Base-by-base conservation (phyloP, 2,113 vertebrate genomes). In the Dicentrarchus labrax region DNA sequence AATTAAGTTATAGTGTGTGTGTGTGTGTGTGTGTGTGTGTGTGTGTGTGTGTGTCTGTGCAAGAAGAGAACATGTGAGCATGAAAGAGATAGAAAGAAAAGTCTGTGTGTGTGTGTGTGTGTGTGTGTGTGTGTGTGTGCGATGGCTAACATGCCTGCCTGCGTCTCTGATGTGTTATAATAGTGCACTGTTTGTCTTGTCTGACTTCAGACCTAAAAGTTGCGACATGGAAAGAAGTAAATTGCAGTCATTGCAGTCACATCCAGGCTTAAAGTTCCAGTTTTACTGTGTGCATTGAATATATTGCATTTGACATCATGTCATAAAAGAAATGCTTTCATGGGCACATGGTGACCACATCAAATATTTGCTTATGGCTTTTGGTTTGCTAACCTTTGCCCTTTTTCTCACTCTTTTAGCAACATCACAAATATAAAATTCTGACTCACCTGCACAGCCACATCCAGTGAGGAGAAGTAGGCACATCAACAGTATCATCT, bases 371-470 rank as follows among this genome's bases (percentile, higher is more conserved):
- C 50, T 64, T 11, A 54, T 64, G 73, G 38, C 51, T 36, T 7
- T 19, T 83, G 36, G 41, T 78, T 62, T 78, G n/a, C 15, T 57
- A 72, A 69, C 69, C 50, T 68, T 83, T 9, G 0, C 50, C 41
- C 15, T 48, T 54, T 70, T 64, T 74, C 41, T 74, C 4, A 0
- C 24, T 80, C 10, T 43, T 45, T 66, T 65, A 24, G 60, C 57
- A 80, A 85, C 71, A 54, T 62, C 8, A 7, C 50, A 87, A 41
- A 82, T 19, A 69, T 0, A 43, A 24, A 59, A 50, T 41, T 78
- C 17, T 47, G 84, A 87, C 90, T 87, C 86, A 93, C 90, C 84
- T 89, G 86, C 15, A 0, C 2, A 9, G 48, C 68, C 30, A 61
- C 53, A 86, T 87, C 50, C 78, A 84, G 45, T 19, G 36, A 87